Conservation (phyloP, 2,797 vertebrate species). For the Eulemur coronatus region DNA sequence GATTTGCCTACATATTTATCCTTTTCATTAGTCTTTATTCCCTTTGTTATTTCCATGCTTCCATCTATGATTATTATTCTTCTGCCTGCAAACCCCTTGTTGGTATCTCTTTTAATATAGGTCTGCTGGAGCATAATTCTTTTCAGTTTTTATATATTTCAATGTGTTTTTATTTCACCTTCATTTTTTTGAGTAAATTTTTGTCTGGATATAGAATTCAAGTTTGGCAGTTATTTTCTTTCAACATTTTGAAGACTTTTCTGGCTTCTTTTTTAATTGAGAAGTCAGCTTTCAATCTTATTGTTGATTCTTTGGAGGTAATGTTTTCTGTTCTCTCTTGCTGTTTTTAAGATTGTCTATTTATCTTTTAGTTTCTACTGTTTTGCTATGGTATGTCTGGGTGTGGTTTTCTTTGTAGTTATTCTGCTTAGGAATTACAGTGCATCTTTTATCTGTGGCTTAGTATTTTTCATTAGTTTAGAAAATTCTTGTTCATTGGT, state of each 20-base stretch:
- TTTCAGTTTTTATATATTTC: background rate
- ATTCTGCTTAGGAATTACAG: background rate
- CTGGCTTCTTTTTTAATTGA: background rate
- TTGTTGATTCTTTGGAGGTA: background rate
- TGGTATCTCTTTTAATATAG: background rate
- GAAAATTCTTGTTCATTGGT: background rate
- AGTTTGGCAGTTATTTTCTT: background rate
- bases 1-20: background rate
- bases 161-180: background rate
- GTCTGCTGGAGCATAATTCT: background rate
- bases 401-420: background rate
- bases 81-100: background rate
- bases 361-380: background rate
- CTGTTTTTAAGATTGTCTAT: background rate
- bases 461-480: conserved; percentile 23
- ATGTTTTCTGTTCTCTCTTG: background rate
- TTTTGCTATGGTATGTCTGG: background rate
- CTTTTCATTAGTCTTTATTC: background rate
- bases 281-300: background rate
- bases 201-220: background rate
- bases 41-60: background rate
- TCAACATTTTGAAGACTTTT: background rate
- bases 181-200: background rate
- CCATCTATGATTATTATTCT: background rate
- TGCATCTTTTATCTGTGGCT: background rate